These are phyloP conservation scores for Sminthurides aquaticus DNA, from an alignment of 2,888 invertebrate species.

Conservation along the genomic window DNA sequence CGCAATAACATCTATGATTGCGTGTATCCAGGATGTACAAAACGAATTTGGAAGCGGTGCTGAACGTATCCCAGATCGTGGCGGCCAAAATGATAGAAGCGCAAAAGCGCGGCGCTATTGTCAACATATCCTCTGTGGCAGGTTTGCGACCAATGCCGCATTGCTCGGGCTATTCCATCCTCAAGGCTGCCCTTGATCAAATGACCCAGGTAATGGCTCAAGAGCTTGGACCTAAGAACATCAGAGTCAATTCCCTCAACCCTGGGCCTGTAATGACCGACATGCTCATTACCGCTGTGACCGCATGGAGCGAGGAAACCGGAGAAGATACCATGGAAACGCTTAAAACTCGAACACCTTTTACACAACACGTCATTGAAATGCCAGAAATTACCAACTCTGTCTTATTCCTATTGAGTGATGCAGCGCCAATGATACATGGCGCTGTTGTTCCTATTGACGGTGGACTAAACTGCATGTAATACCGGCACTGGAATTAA, in stretches of 20 bases:
- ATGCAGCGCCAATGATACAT: constrained; percentile 70
- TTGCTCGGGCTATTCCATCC: neutral
- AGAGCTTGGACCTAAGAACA: neutral
- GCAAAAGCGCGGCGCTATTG: neutral
- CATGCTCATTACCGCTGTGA: neutral
- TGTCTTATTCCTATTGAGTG: constrained; percentile 68
- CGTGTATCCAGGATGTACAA: neutral
- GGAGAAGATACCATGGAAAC: neutral
- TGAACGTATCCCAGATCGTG: neutral
- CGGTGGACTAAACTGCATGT: constrained; percentile 55
- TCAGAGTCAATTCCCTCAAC: constrained; percentile 1
- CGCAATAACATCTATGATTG: neutral
- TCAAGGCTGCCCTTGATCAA: neutral
- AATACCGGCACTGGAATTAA: no score
- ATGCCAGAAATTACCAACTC: constrained; percentile 71
- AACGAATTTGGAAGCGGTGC: neutral
- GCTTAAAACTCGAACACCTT: neutral
- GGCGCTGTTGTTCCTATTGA: constrained; percentile 71
- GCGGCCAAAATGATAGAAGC: neutral
- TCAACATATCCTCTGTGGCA: constrained; percentile 1
- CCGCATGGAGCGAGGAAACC: neutral
- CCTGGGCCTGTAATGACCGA: constrained; percentile 2
- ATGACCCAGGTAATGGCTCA: neutral
- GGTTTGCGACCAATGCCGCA: neutral
- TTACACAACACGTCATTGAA: constrained; percentile 53